These are phyloP conservation scores for Oxyteleia sp. DNA, from an alignment of 2,888 invertebrate species.

Conservation along the genomic window DNA sequence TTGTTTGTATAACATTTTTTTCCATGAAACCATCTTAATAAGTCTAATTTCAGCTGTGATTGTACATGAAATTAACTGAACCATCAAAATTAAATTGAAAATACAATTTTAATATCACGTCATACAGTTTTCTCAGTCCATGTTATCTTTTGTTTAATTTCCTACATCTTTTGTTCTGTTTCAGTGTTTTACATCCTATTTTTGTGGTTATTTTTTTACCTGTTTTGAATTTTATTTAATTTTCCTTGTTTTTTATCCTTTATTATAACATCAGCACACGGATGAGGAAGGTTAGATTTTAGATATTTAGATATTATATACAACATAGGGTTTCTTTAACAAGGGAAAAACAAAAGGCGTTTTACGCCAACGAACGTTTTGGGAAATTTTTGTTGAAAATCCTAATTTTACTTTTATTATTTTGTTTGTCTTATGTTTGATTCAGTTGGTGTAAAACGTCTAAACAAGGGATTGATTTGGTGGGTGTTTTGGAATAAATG, in stretches of 20 bases:
- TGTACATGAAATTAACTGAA: no score
- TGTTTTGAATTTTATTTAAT: slow-evolving; percentile 23
- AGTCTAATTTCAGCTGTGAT: no score
- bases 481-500: slow-evolving; percentile 1
- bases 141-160: slow-evolving; percentile 45
- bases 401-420: neutral
- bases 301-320: slow-evolving; percentile 29
- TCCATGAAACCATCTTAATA: no score
- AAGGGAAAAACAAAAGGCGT: slow-evolving; percentile 20
- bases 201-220: slow-evolving; percentile 33
- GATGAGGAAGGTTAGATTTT: slow-evolving; percentile 53
- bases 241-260: slow-evolving; percentile 25
- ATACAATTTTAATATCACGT: no score
- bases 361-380: slow-evolving; percentile 15
- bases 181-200: slow-evolving; percentile 24
- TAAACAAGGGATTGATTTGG: slow-evolving; percentile 4
- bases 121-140: slow-evolving; percentile 46
- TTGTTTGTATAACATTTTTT: no score
- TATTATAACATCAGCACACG: slow-evolving; percentile 52
- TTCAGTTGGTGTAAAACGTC: slow-evolving; percentile 16
- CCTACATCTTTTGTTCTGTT: slow-evolving; percentile 59
- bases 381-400: neutral
- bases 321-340: slow-evolving; percentile 45
- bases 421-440: neutral
- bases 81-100: no score